phyloP scores from a whole-genome alignment of 1,140 invertebrate species.

The Neodiprion virginianus region DNA sequence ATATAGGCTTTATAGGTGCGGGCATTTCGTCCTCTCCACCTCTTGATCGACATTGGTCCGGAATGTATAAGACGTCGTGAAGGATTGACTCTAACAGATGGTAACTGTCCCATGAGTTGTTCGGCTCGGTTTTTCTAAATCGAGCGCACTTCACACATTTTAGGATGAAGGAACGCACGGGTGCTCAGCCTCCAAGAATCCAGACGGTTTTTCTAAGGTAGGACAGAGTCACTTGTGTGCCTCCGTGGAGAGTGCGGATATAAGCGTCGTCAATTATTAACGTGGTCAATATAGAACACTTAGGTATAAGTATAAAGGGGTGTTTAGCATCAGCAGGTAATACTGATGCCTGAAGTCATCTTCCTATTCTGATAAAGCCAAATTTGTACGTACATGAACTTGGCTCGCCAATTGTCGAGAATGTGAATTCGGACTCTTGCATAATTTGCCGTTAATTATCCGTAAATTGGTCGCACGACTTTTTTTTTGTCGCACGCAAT shows the following conservation, averaged over 20 bases:
- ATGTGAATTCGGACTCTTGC: too few relatives aligned
- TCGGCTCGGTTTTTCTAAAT: not conserved
- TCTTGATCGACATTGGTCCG: constrained; percentile 42
- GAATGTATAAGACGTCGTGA: constrained; percentile 34
- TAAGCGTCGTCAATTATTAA: constrained; percentile 40
- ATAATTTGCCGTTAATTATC: too few relatives aligned
- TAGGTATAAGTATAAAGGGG: constrained; percentile 24
- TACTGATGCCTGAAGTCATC: constrained; percentile 21
- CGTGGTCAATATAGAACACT: too few relatives aligned
- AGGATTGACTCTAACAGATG: constrained; percentile 11
- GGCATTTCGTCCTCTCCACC: constrained; percentile 24
- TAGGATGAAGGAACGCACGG: constrained; percentile 14
- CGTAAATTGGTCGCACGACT: too few relatives aligned
- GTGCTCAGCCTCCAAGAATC: constrained; percentile 32
- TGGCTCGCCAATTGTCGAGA: too few relatives aligned
- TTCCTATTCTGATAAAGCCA: constrained; percentile 24
- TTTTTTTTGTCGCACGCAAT: too few relatives aligned
- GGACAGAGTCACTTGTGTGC: constrained; percentile 34
- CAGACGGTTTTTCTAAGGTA: constrained; percentile 38
- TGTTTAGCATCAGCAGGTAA: constrained; percentile 23
- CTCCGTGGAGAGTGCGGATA: constrained; percentile 36
- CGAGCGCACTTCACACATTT: constrained; percentile 12
- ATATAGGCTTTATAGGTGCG: constrained; percentile 39
- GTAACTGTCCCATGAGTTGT: constrained; percentile 30
- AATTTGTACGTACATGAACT: constrained; percentile 19